Evolutionary conservation across 1,140 invertebrate species (phyloP).

Genomic region (Leptoteleia sp.): DNA sequence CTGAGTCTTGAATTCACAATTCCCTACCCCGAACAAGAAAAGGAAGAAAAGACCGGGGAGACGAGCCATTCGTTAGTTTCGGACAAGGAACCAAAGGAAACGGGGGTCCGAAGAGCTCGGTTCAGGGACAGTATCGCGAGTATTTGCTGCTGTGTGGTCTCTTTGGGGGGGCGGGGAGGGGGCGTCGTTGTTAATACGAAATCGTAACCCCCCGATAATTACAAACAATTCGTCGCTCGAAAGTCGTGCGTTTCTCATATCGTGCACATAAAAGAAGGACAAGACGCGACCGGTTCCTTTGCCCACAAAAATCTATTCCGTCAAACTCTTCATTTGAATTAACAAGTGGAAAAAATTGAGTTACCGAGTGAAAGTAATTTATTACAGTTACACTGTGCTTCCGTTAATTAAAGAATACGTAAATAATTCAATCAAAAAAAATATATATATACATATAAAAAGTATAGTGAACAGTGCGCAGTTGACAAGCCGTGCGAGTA

Average conservation of each 20-base stretch:
- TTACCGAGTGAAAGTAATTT: background rate
- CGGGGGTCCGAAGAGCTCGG: constrained; percentile 56
- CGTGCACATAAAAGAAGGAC: constrained; percentile 1
- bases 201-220: constrained; percentile 32
- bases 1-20: constrained; percentile 62
- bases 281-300: constrained; percentile 35
- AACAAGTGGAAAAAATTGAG: background rate
- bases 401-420: too few relatives aligned
- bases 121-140: constrained; percentile 34
- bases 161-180: constrained; percentile 4
- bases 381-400: too few relatives aligned
- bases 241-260: background rate
- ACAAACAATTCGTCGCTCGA: background rate
- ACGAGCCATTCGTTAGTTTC: constrained; percentile 71
- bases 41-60: constrained; percentile 56
- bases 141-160: background rate
- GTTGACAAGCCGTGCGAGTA: too few relatives aligned
- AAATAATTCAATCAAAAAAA: too few relatives aligned
- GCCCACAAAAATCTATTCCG: too few relatives aligned
- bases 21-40: constrained; percentile 73
- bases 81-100: constrained; percentile 72
- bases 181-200: constrained; percentile 27
- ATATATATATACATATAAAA: too few relatives aligned
- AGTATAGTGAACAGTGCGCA: too few relatives aligned
- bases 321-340: too few relatives aligned